A percentile compares a stretch with the other conserved stretches of the same genome.
Conservation (phyloP, 1,140 invertebrate species). For the Nasonia longicornis region DNA sequence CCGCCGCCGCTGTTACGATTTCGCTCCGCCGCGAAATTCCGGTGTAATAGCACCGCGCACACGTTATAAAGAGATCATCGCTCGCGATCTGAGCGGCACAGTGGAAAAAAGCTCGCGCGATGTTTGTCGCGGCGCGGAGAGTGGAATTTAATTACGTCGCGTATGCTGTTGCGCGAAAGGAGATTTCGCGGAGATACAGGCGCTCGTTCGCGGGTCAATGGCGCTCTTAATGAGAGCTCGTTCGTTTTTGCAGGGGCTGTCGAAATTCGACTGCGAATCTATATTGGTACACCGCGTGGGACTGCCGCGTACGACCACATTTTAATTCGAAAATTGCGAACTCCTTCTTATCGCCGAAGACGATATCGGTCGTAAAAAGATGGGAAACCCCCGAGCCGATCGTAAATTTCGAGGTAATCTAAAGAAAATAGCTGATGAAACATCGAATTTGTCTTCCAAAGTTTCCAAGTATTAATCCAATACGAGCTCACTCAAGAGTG, state of each 20-base stretch:
- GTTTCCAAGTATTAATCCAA: background rate
- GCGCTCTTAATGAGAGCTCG: too few species aligned
- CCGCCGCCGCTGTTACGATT: background rate
- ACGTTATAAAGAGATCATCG: constrained; percentile 13
- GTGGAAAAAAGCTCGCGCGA: background rate
- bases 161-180: background rate
- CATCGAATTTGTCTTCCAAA: background rate
- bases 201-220: too few species aligned
- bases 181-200: background rate
- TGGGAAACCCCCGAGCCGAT: too few species aligned
- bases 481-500: background rate
- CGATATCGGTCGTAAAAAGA: too few species aligned
- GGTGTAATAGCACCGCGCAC: background rate
- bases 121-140: background rate
- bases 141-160: constrained; percentile 16
- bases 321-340: too few species aligned
- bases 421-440: too few species aligned
- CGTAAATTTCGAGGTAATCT: too few species aligned
- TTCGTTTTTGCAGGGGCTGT: too few species aligned
- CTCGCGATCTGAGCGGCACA: background rate
- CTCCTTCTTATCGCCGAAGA: too few species aligned
- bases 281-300: too few species aligned
- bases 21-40: constrained; percentile 1
- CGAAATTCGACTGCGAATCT: too few species aligned
- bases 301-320: too few species aligned